These are phyloP conservation scores for Lepidochrysops patricia DNA, from an alignment of 2,888 invertebrate genomes.

Conservation along the genomic window DNA sequence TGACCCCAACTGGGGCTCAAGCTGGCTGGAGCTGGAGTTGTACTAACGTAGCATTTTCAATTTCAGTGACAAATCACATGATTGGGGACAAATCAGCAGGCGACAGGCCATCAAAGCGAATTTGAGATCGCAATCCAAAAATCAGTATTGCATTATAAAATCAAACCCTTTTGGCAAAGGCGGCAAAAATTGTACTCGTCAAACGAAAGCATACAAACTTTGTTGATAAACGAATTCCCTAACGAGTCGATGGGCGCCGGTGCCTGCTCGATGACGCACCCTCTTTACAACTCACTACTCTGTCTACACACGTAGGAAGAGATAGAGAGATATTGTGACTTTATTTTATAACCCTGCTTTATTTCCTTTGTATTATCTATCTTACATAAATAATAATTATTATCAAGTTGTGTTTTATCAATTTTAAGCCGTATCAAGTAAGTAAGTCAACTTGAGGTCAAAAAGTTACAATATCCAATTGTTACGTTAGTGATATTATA, in stretches of 20 bases:
- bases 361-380: no score
- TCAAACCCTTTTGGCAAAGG: slow-evolving; percentile 12
- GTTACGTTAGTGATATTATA: no score
- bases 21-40: no score
- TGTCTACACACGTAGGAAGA: not conserved
- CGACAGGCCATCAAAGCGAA: not conserved
- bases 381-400: no score
- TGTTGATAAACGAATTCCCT: slow-evolving; percentile 61
- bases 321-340: not conserved
- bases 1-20: no score
- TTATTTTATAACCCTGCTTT: not conserved
- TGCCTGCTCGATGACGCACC: slow-evolving; percentile 26
- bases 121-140: not conserved
- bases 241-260: slow-evolving; percentile 50
- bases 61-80: not conserved
- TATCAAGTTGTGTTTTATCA: no score
- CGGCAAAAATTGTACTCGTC: slow-evolving; percentile 37
- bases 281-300: not conserved
- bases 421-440: no score
- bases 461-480: no score
- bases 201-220: slow-evolving; percentile 55
- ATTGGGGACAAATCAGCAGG: not conserved
- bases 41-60: not conserved
- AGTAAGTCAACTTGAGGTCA: no score
- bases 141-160: slow-evolving; percentile 13